Base-by-base conservation (phyloP, 2,888 invertebrate species). In the Eilema griseolum region DNA sequence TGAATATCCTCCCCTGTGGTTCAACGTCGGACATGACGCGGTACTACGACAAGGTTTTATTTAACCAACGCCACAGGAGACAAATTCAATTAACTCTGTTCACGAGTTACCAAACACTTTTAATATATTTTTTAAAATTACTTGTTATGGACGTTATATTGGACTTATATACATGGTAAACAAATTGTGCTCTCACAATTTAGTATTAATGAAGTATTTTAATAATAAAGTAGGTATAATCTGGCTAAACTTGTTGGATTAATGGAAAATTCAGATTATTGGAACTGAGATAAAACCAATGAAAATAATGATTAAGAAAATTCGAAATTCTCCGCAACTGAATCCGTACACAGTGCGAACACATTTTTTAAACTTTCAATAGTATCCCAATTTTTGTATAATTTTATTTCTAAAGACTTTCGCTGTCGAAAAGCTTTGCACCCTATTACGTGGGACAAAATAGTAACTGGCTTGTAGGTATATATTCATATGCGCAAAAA, bases 1-100 rank as follows among this genome's bases (percentile, higher is more conserved):
- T 81, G 77, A 77, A 81, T 77, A 67, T 37, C 41, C 67, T 81
- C 83, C 83, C 83, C 83, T 72, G 81, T 66, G 77, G 83, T 62
- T 76, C 70, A 57, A 68, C 61, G 72, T 68, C 70, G 66, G 67
- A 71, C 69, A 71, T 75, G 73, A 72, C 77, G 75, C 62, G 73
- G 73, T 75, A 57, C 71, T 72, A 67, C 72, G 77, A 81, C 74
- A 77, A 72, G 77, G 74, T 83, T 77, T 83, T 82, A 82, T 82
- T 75, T 73, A 77, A 77, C 72, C 56, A 66, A 71, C 77, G 77
- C 75, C 73, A 61, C 74, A 73, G 81, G 79, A 73, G 77, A 76
- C 69, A 71, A 72, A 79, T 79, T 81, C 77, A 79, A 82, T 83
- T 81, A 82, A 75, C 64, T 74, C 64, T 64, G 70, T 75, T 75